A percentile compares a stretch with the other conserved stretches of the same genome.
Conservation (phyloP, 37 sponge, comb jelly and placozoan genomes). For the Axinella damicornis region DNA sequence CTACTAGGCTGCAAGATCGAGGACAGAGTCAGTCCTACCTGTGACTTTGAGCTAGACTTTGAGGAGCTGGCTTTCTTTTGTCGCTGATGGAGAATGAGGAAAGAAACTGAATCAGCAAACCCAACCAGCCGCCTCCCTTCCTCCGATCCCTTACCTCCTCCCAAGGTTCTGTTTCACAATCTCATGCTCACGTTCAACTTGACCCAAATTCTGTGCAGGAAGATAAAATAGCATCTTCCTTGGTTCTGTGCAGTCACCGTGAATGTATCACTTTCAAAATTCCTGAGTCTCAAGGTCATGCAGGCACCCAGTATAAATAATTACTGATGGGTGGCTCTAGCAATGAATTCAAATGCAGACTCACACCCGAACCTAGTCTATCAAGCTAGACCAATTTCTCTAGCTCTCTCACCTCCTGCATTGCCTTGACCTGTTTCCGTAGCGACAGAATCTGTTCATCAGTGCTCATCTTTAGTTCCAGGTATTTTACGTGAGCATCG, state of each 20-base stretch:
- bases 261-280: too few species aligned
- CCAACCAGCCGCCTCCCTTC: constrained; percentile 50
- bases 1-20: too few species aligned
- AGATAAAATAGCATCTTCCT: not conserved
- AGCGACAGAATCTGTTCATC: constrained; percentile 60
- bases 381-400: too few species aligned
- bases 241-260: too few species aligned
- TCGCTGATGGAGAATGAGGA: constrained; percentile 53
- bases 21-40: constrained; percentile 1
- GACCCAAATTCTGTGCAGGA: constrained; percentile 39
- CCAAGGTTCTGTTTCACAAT: constrained; percentile 16
- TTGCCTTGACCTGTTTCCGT: constrained; percentile 53
- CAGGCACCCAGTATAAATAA: too few species aligned
- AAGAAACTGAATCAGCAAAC: not conserved
- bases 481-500: constrained; percentile 3
- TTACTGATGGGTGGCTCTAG: too few species aligned
- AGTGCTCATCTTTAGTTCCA: constrained; percentile 39
- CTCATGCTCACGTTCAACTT: constrained; percentile 56
- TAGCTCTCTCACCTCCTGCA: constrained; percentile 62
- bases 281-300: too few species aligned
- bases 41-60: constrained; percentile 22
- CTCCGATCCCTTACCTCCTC: too few species aligned
- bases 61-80: constrained; percentile 32
- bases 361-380: too few species aligned
- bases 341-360: too few species aligned